Conservation (phyloP, 1,140 invertebrate genomes). For the Medauroidea extradentata region DNA sequence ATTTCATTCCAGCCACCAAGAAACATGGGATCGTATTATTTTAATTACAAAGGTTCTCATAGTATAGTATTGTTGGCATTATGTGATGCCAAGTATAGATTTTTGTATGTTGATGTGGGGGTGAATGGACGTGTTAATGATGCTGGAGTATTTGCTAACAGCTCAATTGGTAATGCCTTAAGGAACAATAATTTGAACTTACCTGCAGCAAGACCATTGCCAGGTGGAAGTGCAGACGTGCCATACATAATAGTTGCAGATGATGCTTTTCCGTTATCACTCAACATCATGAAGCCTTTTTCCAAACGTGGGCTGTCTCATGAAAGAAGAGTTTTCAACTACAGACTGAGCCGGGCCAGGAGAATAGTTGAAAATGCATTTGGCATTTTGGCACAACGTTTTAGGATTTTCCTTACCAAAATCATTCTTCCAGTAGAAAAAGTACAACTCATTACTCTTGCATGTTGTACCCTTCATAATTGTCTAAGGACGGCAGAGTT, state of each 20-base stretch:
- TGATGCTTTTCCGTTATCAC: conserved; percentile 40
- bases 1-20: too few species aligned
- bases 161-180: too few species aligned
- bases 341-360: conserved; percentile 39
- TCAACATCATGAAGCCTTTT: conserved; percentile 44
- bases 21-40: too few species aligned
- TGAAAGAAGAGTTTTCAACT: conserved; percentile 45
- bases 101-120: too few species aligned
- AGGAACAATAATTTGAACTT: too few species aligned
- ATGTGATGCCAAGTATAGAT: too few species aligned
- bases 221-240: conserved; percentile 14
- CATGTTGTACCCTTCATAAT: neutral
- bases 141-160: too few species aligned
- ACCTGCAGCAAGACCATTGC: too few species aligned
- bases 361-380: conserved; percentile 47
- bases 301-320: conserved; percentile 29
- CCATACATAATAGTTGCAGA: conserved; percentile 32
- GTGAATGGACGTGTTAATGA: too few species aligned
- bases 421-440: neutral
- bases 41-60: too few species aligned
- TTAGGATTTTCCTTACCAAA: conserved; percentile 35
- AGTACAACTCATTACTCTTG: conserved; percentile 9
- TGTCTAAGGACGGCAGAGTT: neutral
- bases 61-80: too few species aligned
- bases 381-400: conserved; percentile 42